phyloP scores from a whole-genome alignment of 2,113 vertebrate species.

The Mobula birostris region DNA sequence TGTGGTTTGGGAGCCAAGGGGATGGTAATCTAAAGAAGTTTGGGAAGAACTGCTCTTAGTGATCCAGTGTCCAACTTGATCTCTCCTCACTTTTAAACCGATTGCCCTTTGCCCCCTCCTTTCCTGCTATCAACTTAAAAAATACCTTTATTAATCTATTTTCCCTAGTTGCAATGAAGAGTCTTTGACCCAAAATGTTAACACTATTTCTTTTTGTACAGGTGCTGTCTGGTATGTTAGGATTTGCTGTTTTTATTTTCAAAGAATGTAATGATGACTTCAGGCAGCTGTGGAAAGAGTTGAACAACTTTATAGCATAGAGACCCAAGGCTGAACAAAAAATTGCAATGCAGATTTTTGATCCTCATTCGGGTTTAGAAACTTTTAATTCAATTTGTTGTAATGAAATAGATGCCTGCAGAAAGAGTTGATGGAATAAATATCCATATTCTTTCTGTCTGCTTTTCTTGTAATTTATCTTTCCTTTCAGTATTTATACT shows the following conservation, averaged over 20 bases:
- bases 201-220: too few species aligned
- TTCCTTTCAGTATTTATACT: background rate
- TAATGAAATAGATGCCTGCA: background rate
- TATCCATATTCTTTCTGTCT: background rate
- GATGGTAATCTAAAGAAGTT: too few species aligned
- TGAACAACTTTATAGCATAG: background rate
- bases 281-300: background rate
- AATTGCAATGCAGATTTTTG: background rate
- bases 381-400: background rate
- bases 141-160: too few species aligned
- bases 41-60: too few species aligned
- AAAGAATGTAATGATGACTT: background rate
- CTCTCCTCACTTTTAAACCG: too few species aligned
- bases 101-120: too few species aligned
- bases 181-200: too few species aligned
- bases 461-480: background rate
- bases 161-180: too few species aligned
- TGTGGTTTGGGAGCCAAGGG: too few species aligned
- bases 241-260: too few species aligned
- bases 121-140: too few species aligned
- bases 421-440: background rate
- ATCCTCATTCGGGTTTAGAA: background rate
- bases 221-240: background rate
- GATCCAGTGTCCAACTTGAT: too few species aligned
- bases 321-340: background rate